Evolutionary conservation across 2,797 vertebrate genomes (phyloP).

Genomic region (Gallinago nigripennis): DNA sequence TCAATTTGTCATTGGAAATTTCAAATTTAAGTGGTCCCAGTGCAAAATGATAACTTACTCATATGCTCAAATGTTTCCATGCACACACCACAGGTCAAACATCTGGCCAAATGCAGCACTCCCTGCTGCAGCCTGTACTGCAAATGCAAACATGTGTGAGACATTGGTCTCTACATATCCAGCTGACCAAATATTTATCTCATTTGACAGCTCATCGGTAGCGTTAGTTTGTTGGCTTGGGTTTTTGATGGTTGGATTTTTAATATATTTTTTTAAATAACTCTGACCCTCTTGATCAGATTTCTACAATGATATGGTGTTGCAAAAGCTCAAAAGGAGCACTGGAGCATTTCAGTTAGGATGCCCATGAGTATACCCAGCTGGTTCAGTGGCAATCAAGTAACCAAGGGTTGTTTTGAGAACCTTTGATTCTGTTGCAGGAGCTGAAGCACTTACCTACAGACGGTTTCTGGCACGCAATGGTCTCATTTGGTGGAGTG

Average conservation of each 20-base stretch:
- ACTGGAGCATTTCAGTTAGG: not conserved
- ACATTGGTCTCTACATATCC: not conserved
- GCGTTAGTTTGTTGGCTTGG: not conserved
- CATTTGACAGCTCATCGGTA: not conserved
- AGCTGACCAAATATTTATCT: not conserved
- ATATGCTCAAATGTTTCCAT: not conserved
- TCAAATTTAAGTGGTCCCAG: slow-evolving; percentile 28
- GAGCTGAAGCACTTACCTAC: not conserved
- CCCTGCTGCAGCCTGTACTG: not conserved
- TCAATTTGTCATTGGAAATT: slow-evolving; percentile 19
- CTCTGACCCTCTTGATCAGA: not conserved
- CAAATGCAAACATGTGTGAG: not conserved
- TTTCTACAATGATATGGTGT: not conserved
- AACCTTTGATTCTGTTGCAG: not conserved
- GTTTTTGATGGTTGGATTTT: not conserved
- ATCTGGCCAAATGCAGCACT: not conserved
- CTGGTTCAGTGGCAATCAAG: not conserved
- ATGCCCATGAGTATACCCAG: not conserved
- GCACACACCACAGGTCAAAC: not conserved
- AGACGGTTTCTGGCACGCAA: not conserved
- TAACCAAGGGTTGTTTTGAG: not conserved
- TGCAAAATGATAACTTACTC: not conserved
- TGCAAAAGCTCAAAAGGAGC: not conserved
- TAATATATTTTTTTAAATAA: not conserved
- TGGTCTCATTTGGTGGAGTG: not conserved